A percentile compares a stretch with the other conserved stretches of the same genome.
These are phyloP conservation scores for Bombus consobrinus DNA, from an alignment of 1,140 invertebrate species.

Conservation along the genomic window DNA sequence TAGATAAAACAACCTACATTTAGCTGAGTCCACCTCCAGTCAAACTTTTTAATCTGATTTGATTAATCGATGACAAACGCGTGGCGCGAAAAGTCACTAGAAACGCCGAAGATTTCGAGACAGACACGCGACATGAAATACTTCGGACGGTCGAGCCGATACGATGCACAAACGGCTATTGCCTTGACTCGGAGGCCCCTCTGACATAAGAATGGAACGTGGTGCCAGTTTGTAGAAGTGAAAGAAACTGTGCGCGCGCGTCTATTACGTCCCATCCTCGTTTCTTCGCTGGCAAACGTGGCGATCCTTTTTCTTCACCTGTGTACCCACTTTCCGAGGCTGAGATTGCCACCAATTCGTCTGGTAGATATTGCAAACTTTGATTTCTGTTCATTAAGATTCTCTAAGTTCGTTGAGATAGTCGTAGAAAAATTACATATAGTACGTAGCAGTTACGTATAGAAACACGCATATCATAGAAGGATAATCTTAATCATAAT, in stretches of 20 bases:
- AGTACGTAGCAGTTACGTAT: too few species aligned
- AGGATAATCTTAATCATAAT: too few species aligned
- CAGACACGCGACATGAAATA: neutral
- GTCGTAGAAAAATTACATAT: too few species aligned
- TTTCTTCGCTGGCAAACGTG: constrained; percentile 35
- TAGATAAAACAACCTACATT: neutral
- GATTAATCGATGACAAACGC: neutral
- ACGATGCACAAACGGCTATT: constrained; percentile 34
- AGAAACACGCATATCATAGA: too few species aligned
- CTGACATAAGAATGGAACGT: constrained; percentile 52
- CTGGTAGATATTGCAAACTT: neutral
- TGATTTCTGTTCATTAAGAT: neutral
- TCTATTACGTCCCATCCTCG: constrained; percentile 23
- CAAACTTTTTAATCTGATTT: neutral
- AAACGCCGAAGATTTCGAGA: neutral
- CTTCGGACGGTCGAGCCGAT: constrained; percentile 21
- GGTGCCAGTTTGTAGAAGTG: constrained; percentile 43
- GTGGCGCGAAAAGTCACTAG: neutral
- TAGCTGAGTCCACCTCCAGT: accelerated
- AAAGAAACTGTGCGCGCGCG: constrained; percentile 62
- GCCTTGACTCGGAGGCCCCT: constrained; percentile 31
- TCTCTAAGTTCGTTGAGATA: too few species aligned
- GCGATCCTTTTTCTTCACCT: constrained; percentile 34
- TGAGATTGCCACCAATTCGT: neutral
- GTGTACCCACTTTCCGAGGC: neutral